Conservation (phyloP, 2,113 vertebrate species). For the Brachyhypopomus occidentalis region DNA sequence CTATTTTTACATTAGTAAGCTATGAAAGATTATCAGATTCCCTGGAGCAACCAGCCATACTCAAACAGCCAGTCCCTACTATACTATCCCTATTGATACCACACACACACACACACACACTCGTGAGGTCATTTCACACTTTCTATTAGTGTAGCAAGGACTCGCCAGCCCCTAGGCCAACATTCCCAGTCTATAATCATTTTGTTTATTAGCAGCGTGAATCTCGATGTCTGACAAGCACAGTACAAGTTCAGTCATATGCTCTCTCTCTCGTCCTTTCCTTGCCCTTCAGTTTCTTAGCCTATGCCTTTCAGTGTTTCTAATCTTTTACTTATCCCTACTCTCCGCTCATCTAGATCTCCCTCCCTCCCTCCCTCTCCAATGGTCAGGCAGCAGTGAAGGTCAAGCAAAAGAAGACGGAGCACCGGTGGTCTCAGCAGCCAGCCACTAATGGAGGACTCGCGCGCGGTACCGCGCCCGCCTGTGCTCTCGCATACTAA, state of each 20-base stretch:
- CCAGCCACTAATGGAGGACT: slow-evolving; percentile 20
- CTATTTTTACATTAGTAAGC: slow-evolving; percentile 49
- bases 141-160: slow-evolving; percentile 47
- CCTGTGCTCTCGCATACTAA: neutral
- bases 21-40: slow-evolving; percentile 41
- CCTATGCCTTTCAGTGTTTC: neutral
- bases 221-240: slow-evolving; percentile 33
- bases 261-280: slow-evolving; percentile 20
- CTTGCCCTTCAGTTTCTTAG: neutral
- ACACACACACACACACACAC: slow-evolving; percentile 21
- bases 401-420: slow-evolving; percentile 35
- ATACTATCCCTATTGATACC: slow-evolving; percentile 11
- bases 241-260: neutral
- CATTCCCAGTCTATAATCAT: slow-evolving; percentile 50
- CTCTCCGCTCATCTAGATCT: neutral
- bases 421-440: slow-evolving; percentile 26
- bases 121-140: slow-evolving; percentile 35
- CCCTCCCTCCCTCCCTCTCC: neutral
- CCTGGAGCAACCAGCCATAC: neutral
- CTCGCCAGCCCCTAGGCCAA: slow-evolving; percentile 14
- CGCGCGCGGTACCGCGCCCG: neutral
- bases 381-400: slow-evolving; percentile 36
- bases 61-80: neutral
- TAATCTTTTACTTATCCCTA: too few relatives aligned
- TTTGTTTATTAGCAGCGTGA: slow-evolving; percentile 47